A percentile compares a stretch with the other conserved stretches of the same genome.
Conservation (phyloP, 2,113 vertebrate genomes). For the Diglossa brunneiventris region DNA sequence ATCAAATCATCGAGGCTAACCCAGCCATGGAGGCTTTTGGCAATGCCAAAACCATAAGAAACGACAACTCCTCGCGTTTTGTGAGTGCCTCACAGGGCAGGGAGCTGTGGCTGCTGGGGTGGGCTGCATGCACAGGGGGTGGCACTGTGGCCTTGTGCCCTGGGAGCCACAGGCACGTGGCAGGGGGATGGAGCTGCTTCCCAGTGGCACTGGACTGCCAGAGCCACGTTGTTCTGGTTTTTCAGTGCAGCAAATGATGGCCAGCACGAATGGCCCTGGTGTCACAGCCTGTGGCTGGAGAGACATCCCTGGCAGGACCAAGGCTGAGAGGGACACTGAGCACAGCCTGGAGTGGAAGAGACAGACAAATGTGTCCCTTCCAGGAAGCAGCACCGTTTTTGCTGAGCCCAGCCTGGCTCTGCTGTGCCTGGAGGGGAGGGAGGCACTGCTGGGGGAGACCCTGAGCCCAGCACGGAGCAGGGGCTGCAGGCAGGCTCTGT, state of each 20-base stretch:
- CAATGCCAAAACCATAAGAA: conserved; percentile 93
- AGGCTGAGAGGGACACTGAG: not conserved
- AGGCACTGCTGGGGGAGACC: not conserved
- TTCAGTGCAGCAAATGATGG: not conserved
- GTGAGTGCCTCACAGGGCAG: conserved; percentile 73
- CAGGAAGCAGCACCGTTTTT: not conserved
- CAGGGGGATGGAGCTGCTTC: not conserved
- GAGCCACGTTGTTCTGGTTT: not conserved
- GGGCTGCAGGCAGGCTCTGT: not conserved
- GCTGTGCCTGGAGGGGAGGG: not conserved
- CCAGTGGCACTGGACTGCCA: not conserved
- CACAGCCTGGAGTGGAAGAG: not conserved
- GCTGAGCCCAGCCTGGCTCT: not conserved
- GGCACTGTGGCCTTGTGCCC: not conserved
- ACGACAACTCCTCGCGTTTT: conserved; percentile 94
- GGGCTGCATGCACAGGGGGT: not conserved
- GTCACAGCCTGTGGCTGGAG: not conserved
- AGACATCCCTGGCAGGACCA: not conserved
- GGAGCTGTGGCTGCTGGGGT: not conserved
- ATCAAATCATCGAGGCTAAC: conserved; percentile 96
- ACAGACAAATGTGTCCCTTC: not conserved
- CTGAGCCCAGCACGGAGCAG: not conserved
- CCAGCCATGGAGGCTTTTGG: conserved; percentile 96
- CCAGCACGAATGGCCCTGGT: rapidly evolving
- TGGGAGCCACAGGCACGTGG: rapidly evolving